Conservation (phyloP, 2,113 vertebrate species). For the Pygoscelis antarcticus region DNA sequence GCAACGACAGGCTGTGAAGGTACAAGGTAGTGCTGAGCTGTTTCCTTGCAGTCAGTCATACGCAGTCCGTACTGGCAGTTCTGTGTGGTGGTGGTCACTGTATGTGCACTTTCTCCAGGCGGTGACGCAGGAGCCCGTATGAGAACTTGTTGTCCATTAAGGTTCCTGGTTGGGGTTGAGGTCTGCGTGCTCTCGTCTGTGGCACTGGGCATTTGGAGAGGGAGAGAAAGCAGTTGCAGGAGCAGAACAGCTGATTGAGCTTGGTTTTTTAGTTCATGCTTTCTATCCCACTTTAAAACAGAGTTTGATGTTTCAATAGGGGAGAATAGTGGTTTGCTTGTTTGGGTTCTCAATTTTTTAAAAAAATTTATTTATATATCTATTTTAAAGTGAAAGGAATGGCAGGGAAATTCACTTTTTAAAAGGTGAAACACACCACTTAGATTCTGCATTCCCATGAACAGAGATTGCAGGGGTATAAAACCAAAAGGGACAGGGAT, state of each 20-base stretch:
- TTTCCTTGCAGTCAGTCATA: fast-evolving
- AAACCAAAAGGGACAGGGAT: not conserved
- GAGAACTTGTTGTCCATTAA: not conserved
- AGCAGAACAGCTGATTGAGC: not conserved
- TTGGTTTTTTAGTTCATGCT: not conserved
- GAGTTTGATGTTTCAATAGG: not conserved
- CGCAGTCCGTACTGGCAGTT: fast-evolving
- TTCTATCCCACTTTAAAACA: not conserved
- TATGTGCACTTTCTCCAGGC: fast-evolving
- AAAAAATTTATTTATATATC: not conserved
- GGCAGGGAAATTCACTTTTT: not conserved
- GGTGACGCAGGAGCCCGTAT: fast-evolving
- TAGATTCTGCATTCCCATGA: not conserved
- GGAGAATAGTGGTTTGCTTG: not conserved
- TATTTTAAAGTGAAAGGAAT: not conserved
- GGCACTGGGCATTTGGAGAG: not conserved
- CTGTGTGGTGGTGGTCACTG: fast-evolving
- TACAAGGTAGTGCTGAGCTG: not conserved
- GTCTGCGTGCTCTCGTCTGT: not conserved
- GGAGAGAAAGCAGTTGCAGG: not conserved
- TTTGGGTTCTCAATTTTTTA: not conserved
- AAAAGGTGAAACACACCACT: not conserved
- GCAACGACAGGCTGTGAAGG: not conserved
- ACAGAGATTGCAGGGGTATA: not conserved
- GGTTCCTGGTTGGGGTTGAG: not conserved